Evolutionary conservation across 2,797 vertebrate genomes (phyloP).

Genomic region (Buphagus erythrorhynchus): DNA sequence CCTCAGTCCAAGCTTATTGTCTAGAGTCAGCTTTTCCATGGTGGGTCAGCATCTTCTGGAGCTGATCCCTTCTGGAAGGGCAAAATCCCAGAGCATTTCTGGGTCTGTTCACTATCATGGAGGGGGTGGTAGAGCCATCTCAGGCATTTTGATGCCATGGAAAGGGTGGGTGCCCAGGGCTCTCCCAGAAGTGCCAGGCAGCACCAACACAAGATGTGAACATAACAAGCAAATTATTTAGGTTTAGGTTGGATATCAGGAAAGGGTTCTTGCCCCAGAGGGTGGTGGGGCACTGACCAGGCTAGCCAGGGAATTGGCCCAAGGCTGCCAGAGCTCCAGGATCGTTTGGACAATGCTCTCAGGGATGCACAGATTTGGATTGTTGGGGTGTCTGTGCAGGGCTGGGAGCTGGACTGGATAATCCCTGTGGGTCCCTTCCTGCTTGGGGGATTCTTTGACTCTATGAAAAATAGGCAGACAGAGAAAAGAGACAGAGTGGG

Average conservation of each 20-base stretch:
- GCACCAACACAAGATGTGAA: neutral
- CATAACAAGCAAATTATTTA: neutral
- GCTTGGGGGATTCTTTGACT: neutral
- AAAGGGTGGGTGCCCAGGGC: neutral
- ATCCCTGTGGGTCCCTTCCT: neutral
- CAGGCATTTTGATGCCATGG: neutral
- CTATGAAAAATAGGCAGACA: neutral
- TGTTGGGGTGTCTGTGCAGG: neutral
- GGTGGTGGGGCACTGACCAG: accelerated
- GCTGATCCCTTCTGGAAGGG: neutral
- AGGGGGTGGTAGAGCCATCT: neutral
- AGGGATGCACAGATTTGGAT: neutral
- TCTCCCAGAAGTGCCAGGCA: neutral
- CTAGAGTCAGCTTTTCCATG: neutral
- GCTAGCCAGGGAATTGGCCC: neutral
- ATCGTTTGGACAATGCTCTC: accelerated
- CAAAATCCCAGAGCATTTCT: neutral
- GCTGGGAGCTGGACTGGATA: neutral
- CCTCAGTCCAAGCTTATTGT: neutral
- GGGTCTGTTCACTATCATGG: neutral
- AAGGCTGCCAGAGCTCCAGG: neutral
- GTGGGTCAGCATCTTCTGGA: neutral
- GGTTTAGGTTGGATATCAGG: neutral
- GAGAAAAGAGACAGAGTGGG: neutral
- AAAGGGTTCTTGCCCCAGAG: neutral